Percentiles rank a stretch among this genome's conserved stretches.
Evolutionary conservation across 2,797 vertebrate species (phyloP).

Genomic region (Typhlichthys eigenmanni): DNA sequence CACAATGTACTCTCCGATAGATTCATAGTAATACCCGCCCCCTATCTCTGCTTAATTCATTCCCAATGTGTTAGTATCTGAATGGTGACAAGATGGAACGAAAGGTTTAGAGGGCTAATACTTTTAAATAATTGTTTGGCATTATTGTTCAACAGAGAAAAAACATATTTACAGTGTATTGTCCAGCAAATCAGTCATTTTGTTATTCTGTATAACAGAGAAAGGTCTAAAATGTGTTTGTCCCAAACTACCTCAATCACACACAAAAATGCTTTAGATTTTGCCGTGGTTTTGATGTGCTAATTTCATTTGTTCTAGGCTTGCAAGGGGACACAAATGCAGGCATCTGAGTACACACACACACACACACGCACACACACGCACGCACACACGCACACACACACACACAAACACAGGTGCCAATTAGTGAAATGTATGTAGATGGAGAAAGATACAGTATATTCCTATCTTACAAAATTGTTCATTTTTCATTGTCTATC

Average conservation of each 20-base stretch:
- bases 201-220: constrained; percentile 19
- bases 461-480: constrained; percentile 3
- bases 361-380: constrained; percentile 11
- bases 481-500: neutral
- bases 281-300: constrained; percentile 72
- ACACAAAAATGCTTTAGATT: constrained; percentile 35
- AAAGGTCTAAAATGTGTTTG: constrained; percentile 38
- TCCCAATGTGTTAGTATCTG: constrained; percentile 1
- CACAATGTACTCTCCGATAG: no score
- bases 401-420: constrained; percentile 20
- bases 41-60: no score
- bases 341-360: constrained; percentile 38
- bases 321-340: constrained; percentile 45
- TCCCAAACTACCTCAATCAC: constrained; percentile 7
- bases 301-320: constrained; percentile 69
- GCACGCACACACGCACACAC: constrained; percentile 6
- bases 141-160: constrained; percentile 12
- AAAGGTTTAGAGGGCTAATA: neutral
- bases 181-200: constrained; percentile 24
- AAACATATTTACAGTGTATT: constrained; percentile 18
- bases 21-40: no score
- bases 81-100: neutral
- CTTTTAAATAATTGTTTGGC: constrained; percentile 1
- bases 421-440: constrained; percentile 34
- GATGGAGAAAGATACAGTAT: constrained; percentile 8